Evolutionary conservation across 2,888 invertebrate genomes (phyloP).

Genomic region (Tetropium fuscum): DNA sequence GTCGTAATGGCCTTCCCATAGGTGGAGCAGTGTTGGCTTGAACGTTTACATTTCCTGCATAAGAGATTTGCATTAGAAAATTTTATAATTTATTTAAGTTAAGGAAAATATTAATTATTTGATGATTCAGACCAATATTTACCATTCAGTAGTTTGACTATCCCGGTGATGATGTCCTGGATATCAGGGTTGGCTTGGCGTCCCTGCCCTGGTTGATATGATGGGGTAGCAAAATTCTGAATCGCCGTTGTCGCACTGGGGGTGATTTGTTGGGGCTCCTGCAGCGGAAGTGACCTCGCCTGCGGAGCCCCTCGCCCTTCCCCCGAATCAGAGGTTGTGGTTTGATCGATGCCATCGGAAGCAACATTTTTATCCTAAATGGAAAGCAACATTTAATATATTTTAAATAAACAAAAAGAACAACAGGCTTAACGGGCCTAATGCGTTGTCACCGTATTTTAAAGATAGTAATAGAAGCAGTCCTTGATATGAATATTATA

Average conservation of each 20-base stretch:
- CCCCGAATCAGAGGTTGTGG: constrained; percentile 71
- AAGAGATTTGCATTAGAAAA: no score
- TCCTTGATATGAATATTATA: no score
- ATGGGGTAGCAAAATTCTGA: constrained; percentile 68
- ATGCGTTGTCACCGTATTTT: no score
- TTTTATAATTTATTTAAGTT: no score
- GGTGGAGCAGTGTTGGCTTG: constrained; percentile 78
- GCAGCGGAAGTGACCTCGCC: constrained; percentile 75
- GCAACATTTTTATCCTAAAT: constrained; percentile 62
- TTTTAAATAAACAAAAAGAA: background rate
- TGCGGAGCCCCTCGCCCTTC: constrained; percentile 82
- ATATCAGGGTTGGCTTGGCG: constrained; percentile 81
- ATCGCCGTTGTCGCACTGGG: constrained; percentile 66
- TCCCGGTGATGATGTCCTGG: constrained; percentile 90
- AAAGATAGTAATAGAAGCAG: no score
- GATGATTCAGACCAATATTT: no score
- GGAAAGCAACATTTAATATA: background rate
- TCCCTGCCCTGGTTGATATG: constrained; percentile 60
- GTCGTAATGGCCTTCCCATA: constrained; percentile 74
- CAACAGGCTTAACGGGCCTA: no score
- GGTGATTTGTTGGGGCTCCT: constrained; percentile 73
- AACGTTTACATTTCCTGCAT: constrained; percentile 79
- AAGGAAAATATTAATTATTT: no score
- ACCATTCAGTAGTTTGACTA: constrained; percentile 88
- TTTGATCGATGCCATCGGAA: constrained; percentile 45